A percentile compares a stretch with the other conserved stretches of the same genome.
Evolutionary conservation across 2,888 invertebrate genomes (phyloP).

Genomic region (Acleris sparsana): DNA sequence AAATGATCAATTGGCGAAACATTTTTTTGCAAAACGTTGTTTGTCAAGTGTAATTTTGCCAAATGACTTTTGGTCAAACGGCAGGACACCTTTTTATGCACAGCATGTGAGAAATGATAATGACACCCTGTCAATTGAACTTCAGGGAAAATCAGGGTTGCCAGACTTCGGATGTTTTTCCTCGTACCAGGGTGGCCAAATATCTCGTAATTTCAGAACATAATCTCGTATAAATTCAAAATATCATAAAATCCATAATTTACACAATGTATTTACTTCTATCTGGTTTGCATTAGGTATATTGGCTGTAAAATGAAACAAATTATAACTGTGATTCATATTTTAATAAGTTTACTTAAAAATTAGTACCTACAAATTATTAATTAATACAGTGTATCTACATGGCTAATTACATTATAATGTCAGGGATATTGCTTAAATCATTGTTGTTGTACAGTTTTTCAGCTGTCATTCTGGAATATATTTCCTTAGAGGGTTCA

Average conservation of each 20-base stretch:
- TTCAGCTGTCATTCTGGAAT: conserved; percentile 6
- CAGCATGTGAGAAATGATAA: no score
- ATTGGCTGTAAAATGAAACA: background rate
- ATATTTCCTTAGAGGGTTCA: background rate
- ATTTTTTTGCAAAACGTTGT: no score
- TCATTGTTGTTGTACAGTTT: background rate
- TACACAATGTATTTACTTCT: conserved; percentile 2
- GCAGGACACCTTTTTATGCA: no score
- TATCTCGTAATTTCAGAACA: conserved; percentile 9
- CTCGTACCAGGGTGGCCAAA: conserved; percentile 10
- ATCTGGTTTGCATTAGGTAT: conserved; percentile 1
- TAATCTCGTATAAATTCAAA: conserved; percentile 7
- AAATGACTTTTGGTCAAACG: no score
- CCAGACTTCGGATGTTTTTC: conserved; percentile 1
- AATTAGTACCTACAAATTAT: background rate
- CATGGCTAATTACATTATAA: conserved; percentile 1
- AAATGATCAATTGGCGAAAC: no score
- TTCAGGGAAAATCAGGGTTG: no score
- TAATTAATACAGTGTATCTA: background rate
- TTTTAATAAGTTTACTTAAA: conserved; percentile 1
- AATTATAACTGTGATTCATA: background rate
- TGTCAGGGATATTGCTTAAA: conserved; percentile 7
- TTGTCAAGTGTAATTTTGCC: no score
- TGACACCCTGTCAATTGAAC: no score
- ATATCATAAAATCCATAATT: conserved; percentile 3